Evolutionary conservation across 2,888 invertebrate genomes (phyloP).

Genomic region (Polyommatus icarus): DNA sequence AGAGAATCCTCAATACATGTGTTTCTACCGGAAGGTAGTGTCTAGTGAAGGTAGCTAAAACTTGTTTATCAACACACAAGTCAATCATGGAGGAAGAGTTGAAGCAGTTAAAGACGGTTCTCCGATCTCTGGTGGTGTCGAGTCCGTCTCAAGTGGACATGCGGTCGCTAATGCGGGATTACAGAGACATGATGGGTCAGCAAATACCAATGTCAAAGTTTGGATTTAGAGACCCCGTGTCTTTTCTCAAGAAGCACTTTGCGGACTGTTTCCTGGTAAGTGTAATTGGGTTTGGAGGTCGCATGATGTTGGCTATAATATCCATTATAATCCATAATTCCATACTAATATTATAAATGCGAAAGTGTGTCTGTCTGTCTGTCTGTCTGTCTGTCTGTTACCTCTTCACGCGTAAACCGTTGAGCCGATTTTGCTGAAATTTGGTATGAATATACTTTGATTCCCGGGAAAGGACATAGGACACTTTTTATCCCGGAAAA

Average conservation of each 20-base stretch:
- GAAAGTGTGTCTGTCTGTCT: no score
- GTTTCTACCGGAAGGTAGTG: background rate
- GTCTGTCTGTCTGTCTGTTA: no score
- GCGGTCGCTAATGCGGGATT: constrained; percentile 59
- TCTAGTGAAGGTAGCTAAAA: background rate
- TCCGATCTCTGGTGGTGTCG: constrained; percentile 69
- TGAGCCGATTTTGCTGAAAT: no score
- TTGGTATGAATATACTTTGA: no score
- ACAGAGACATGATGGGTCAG: constrained; percentile 59
- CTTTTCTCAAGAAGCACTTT: constrained; percentile 61
- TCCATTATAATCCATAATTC: background rate
- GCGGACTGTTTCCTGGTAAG: constrained; percentile 66
- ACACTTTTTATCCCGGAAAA: no score
- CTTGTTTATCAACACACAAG: constrained; percentile 9
- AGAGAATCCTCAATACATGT: background rate
- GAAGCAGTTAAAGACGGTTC: constrained; percentile 54
- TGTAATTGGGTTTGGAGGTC: background rate
- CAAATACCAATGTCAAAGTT: constrained; percentile 54
- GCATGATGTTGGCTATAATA: background rate
- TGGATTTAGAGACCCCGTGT: constrained; percentile 57
- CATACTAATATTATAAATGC: no score
- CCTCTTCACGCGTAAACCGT: no score
- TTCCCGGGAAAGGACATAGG: no score
- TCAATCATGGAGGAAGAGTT: constrained; percentile 57
- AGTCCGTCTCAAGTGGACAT: constrained; percentile 61